These are phyloP conservation scores for Vulpes ferrilata DNA, from an alignment of 2,113 vertebrate species.

Conservation along the genomic window DNA sequence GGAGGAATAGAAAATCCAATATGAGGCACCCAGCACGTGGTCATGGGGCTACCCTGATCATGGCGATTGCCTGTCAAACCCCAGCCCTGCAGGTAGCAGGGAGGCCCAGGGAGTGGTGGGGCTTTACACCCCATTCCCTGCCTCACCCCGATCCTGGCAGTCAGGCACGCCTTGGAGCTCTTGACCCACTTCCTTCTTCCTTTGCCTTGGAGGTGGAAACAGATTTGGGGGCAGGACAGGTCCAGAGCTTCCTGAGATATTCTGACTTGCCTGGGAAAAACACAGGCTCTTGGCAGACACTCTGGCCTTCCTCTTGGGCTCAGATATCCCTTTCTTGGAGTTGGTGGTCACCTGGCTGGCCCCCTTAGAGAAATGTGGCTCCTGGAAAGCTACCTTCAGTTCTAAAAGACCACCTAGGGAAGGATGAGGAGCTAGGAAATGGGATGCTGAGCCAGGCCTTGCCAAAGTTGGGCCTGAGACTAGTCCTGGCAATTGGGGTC, in stretches of 20 bases:
- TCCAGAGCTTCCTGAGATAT: neutral
- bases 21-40: rapidly evolving
- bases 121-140: neutral
- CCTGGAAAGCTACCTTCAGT: neutral
- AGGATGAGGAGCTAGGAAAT: rapidly evolving
- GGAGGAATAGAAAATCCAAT: neutral
- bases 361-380: neutral
- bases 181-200: neutral
- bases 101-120: neutral
- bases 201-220: neutral
- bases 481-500: neutral
- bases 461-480: neutral
- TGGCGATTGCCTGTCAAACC: neutral
- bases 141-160: no score
- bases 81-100: neutral
- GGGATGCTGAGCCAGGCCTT: neutral
- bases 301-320: neutral
- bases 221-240: neutral
- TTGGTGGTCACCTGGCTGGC: neutral
- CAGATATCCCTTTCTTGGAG: neutral
- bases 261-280: neutral
- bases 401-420: neutral
- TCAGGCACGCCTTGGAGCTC: rapidly evolving
- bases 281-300: neutral
- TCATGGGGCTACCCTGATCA: neutral